Evolutionary conservation across 2,113 vertebrate genomes (phyloP).

Genomic region (Myotis lucifugus): DNA sequence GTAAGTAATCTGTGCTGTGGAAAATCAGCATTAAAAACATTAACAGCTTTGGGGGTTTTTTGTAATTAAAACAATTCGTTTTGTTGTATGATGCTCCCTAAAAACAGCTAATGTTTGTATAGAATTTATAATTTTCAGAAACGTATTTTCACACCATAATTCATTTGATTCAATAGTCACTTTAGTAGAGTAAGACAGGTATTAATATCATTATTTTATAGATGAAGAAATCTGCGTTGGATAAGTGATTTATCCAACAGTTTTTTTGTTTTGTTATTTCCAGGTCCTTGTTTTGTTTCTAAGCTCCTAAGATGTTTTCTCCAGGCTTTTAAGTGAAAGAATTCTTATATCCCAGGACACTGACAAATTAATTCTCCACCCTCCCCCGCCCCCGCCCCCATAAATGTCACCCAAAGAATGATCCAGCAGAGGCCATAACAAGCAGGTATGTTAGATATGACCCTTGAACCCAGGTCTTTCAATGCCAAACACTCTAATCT

Average conservation of each 20-base stretch:
- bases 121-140: constrained; percentile 36
- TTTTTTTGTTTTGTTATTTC: background rate
- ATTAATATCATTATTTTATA: background rate
- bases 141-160: background rate
- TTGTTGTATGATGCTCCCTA: constrained; percentile 4
- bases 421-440: background rate
- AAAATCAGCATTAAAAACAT: constrained; percentile 18
- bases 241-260: background rate
- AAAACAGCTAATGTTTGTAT: background rate
- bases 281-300: background rate
- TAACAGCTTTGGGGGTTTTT: background rate
- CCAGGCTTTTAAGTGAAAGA: constrained; percentile 1
- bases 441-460: background rate
- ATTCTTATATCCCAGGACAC: background rate
- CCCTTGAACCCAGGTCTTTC: background rate
- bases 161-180: background rate
- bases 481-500: background rate
- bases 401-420: background rate
- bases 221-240: background rate
- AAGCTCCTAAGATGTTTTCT: background rate
- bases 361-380: background rate
- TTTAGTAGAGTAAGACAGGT: background rate
- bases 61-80: background rate
- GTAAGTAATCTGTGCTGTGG: background rate
- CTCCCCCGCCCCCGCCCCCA: too few relatives aligned